A percentile compares a stretch with the other conserved stretches of the same genome.
Evolutionary conservation across 2,113 vertebrate species (phyloP).

Genomic region (Malurus elegans): DNA sequence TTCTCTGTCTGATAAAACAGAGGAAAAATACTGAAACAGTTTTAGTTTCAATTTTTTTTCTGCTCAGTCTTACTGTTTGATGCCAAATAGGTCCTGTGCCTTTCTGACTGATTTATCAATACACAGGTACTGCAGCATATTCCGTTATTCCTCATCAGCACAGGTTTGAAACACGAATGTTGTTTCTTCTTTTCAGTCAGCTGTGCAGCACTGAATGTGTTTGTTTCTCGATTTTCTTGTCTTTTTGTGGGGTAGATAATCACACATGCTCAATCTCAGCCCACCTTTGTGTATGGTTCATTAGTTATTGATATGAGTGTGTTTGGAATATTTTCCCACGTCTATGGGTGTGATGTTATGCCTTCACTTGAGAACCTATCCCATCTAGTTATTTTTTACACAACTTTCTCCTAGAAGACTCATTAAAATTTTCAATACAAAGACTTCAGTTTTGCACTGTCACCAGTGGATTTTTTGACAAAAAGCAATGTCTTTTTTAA

Average conservation of each 20-base stretch:
- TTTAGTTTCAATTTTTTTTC: neutral
- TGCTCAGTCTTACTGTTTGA: neutral
- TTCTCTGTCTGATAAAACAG: neutral
- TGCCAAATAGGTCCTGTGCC: neutral
- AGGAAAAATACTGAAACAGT: neutral
- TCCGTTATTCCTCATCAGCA: neutral
- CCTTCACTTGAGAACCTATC: neutral
- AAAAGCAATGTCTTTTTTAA: slow-evolving; percentile 51
- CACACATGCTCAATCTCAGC: neutral
- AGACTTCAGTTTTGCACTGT: neutral
- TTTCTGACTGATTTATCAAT: neutral
- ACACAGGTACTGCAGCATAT: neutral
- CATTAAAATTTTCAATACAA: neutral
- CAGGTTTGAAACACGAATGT: neutral
- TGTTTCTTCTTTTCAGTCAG: neutral
- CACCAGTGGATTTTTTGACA: neutral
- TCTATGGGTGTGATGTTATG: neutral
- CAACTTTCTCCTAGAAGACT: neutral
- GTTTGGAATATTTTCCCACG: neutral
- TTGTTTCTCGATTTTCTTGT: neutral
- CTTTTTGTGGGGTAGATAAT: neutral
- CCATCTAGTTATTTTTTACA: neutral
- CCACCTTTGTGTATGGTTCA: neutral
- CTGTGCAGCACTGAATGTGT: rapidly evolving
- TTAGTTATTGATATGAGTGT: neutral